These are phyloP conservation scores for Actinernus sp. DNA, from an alignment of 92 coral and sea anemone genomes.

Conservation along the genomic window DNA sequence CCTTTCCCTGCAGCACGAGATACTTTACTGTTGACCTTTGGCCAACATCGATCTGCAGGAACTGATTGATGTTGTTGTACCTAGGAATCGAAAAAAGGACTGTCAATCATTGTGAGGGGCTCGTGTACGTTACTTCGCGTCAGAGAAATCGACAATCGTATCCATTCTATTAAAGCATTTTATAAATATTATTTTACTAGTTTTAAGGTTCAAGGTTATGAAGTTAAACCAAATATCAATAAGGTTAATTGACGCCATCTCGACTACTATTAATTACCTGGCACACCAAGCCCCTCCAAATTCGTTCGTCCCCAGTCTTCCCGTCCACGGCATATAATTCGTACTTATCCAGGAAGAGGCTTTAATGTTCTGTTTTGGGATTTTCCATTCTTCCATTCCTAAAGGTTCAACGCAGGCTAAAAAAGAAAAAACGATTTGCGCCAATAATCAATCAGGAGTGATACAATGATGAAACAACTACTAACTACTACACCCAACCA, in stretches of 20 bases:
- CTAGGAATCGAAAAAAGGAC: not conserved
- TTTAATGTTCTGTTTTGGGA: slow-evolving; percentile 53
- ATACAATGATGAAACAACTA: too few relatives aligned
- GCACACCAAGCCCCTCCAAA: slow-evolving; percentile 85
- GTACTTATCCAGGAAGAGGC: slow-evolving; percentile 64
- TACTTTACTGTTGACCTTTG: slow-evolving; percentile 38
- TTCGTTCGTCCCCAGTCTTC: slow-evolving; percentile 53
- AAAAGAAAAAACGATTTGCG: not conserved
- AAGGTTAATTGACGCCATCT: too few relatives aligned
- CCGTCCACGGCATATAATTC: slow-evolving; percentile 79
- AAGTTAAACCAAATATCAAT: too few relatives aligned
- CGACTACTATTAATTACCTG: slow-evolving; percentile 15
- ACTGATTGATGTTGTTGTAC: slow-evolving; percentile 35
- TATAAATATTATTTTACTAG: too few relatives aligned
- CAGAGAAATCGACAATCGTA: too few relatives aligned
- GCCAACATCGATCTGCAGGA: slow-evolving; percentile 79
- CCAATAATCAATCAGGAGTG: too few relatives aligned
- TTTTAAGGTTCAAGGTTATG: too few relatives aligned
- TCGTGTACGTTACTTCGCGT: too few relatives aligned
- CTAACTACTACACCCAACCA: too few relatives aligned
- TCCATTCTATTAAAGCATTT: too few relatives aligned
- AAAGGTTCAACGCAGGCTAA: slow-evolving; percentile 56
- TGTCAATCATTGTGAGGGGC: too few relatives aligned
- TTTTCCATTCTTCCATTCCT: slow-evolving; percentile 52
- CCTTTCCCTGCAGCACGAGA: slow-evolving; percentile 71